These are phyloP conservation scores for Pica pica DNA, from an alignment of 2,113 vertebrate species.

Conservation along the genomic window DNA sequence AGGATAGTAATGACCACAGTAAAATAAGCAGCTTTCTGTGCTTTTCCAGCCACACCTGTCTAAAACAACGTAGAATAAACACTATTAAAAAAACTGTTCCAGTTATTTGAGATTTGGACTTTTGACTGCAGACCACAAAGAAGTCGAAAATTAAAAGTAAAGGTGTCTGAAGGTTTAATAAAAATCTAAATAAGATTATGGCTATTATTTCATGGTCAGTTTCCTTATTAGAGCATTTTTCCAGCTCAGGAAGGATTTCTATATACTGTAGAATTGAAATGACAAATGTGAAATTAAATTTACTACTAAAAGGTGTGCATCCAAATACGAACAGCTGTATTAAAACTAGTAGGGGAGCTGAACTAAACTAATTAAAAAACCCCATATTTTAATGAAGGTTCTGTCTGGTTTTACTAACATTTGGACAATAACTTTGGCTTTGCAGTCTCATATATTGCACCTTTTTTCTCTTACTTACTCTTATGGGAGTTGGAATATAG, in stretches of 20 bases:
- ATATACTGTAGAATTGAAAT: background rate
- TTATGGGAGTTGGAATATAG: background rate
- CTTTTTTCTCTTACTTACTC: background rate
- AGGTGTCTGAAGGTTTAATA: background rate
- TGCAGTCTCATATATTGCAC: background rate
- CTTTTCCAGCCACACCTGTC: background rate
- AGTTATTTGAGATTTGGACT: background rate
- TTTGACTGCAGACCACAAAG: background rate
- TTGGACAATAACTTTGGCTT: background rate
- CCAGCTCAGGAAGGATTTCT: background rate
- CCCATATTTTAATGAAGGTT: background rate
- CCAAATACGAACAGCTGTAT: background rate
- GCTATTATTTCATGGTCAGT: background rate
- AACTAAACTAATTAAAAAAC: background rate
- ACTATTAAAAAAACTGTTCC: background rate
- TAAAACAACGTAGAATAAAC: background rate
- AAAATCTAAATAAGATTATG: background rate
- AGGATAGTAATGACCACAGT: background rate
- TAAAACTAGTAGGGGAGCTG: background rate
- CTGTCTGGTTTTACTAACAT: background rate
- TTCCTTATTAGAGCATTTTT: background rate
- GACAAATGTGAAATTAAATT: conserved; percentile 12
- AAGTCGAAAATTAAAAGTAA: background rate
- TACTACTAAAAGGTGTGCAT: background rate
- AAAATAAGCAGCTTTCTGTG: background rate